Conservation (phyloP, 1,140 invertebrate genomes). For the Acromyrmex heyeri region DNA sequence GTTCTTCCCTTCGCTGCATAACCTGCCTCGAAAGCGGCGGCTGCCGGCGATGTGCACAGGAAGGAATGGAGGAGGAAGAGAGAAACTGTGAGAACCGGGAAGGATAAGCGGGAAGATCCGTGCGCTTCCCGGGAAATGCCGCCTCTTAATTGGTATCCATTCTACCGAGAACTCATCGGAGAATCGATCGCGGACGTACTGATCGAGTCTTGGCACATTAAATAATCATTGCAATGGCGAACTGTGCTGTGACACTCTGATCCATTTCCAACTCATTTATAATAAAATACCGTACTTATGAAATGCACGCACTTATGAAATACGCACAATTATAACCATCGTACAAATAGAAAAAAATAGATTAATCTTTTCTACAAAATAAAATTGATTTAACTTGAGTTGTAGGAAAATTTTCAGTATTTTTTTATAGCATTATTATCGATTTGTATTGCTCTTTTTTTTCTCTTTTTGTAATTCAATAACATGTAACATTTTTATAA, state of each 20-base stretch:
- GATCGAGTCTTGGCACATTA: neutral
- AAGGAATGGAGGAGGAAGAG: slow-evolving; percentile 1
- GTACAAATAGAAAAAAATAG: neutral
- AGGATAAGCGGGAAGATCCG: slow-evolving; percentile 61
- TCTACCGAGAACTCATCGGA: slow-evolving; percentile 47
- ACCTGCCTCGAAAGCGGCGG: slow-evolving; percentile 29
- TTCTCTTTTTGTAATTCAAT: neutral
- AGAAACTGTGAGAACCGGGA: slow-evolving; percentile 66
- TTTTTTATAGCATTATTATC: neutral
- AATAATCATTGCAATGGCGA: neutral
- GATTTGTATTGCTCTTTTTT: neutral
- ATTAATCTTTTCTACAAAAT: neutral
- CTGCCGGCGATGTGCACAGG: slow-evolving; percentile 29
- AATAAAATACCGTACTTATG: neutral
- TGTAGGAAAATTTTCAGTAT: neutral
- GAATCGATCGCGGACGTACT: slow-evolving; percentile 31
- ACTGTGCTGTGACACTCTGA: neutral
- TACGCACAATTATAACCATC: no score
- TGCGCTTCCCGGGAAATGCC: slow-evolving; percentile 65
- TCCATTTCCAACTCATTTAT: neutral
- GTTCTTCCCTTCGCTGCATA: slow-evolving; percentile 42
- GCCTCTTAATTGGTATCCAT: slow-evolving; percentile 71
- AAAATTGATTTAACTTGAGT: slow-evolving; percentile 6
- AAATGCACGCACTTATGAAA: neutral
- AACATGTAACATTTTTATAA: neutral